Conservation (phyloP, 2,888 invertebrate species). For the Gastracanthus pulcherrimus region DNA sequence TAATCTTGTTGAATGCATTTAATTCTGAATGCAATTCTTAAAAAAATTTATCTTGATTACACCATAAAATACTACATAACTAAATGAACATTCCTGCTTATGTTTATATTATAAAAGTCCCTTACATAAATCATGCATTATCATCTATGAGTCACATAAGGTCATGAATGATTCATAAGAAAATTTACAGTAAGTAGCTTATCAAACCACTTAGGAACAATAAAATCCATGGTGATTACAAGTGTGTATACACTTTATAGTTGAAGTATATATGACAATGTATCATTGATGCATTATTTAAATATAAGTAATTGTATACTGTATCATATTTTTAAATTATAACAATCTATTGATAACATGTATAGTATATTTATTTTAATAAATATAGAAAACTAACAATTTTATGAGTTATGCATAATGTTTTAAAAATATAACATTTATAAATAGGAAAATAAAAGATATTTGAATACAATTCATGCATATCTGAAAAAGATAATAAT, state of each 20-base stretch:
- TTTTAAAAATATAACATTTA: too few relatives aligned
- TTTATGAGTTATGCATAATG: too few relatives aligned
- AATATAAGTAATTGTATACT: too few relatives aligned
- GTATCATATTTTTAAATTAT: too few relatives aligned
- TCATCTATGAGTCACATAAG: slow-evolving; percentile 7
- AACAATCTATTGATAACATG: too few relatives aligned
- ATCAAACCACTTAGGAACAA: not conserved
- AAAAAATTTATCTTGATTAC: too few relatives aligned
- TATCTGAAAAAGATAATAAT: not conserved
- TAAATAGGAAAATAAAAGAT: not conserved
- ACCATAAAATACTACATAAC: not conserved
- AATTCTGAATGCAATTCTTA: too few relatives aligned
- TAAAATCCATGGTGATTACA: not conserved
- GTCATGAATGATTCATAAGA: slow-evolving; percentile 5
- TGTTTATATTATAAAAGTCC: not conserved
- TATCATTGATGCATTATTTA: not conserved
- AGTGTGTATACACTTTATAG: not conserved
- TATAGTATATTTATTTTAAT: too few relatives aligned
- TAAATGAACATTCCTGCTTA: not conserved
- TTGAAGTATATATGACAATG: not conserved
- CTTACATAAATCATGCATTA: slow-evolving; percentile 5
- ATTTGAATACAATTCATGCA: not conserved
- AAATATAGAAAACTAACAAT: too few relatives aligned
- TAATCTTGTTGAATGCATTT: too few relatives aligned
- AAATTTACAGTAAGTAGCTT: not conserved